These are phyloP conservation scores for Myiopsitta monachus DNA, from an alignment of 2,113 vertebrate species.

Conservation along the genomic window DNA sequence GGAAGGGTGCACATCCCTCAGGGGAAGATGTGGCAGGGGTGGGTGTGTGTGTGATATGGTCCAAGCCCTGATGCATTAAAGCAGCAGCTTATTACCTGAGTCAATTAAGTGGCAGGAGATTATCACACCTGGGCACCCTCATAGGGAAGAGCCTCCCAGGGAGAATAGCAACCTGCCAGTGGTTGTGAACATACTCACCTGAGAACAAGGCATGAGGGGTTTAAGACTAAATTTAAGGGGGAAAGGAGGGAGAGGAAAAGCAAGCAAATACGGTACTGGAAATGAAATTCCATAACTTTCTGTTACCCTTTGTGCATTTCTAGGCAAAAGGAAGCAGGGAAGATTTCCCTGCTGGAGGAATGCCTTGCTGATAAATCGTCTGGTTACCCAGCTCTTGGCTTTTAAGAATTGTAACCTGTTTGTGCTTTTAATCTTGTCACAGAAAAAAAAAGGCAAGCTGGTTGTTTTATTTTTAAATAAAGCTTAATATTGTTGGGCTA, in stretches of 20 bases:
- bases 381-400: neutral
- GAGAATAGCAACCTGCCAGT: neutral
- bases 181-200: neutral
- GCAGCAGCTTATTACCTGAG: neutral
- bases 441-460: neutral
- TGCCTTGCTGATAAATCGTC: neutral
- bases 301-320: neutral
- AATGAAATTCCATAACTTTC: neutral
- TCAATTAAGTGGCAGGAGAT: neutral
- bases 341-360: neutral
- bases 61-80: neutral
- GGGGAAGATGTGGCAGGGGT: neutral
- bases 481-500: neutral
- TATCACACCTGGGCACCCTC: neutral
- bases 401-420: neutral
- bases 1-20: neutral
- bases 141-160: neutral
- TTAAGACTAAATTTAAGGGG: neutral
- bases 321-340: neutral
- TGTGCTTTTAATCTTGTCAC: neutral
- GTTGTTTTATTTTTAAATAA: neutral
- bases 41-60: fast-evolving
- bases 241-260: neutral
- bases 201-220: neutral
- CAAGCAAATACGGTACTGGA: neutral